Percentiles rank a stretch among this genome's conserved stretches.
These are phyloP conservation scores for Hydriomena furcata DNA, from an alignment of 2,888 invertebrate species.

Conservation along the genomic window DNA sequence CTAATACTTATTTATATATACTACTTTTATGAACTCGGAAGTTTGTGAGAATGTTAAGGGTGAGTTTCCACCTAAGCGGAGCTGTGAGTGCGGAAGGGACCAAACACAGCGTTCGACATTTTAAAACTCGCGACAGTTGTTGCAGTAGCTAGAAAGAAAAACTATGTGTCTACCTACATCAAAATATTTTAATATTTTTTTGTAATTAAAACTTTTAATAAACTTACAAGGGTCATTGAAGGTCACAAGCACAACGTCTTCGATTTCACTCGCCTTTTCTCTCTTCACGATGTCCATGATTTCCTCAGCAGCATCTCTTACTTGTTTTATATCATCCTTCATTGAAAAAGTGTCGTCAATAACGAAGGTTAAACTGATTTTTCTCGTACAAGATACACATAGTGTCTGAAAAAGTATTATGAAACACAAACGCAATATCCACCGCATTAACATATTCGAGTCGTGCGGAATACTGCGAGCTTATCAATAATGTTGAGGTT, in stretches of 20 bases:
- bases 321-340: slow-evolving; percentile 37
- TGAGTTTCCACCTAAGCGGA: too few species aligned
- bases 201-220: too few species aligned
- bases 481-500: neutral
- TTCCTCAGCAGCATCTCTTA: slow-evolving; percentile 32
- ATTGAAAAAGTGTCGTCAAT: slow-evolving; percentile 49
- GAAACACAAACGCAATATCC: neutral
- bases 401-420: slow-evolving; percentile 15
- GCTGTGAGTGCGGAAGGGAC: too few species aligned
- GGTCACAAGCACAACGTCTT: slow-evolving; percentile 48
- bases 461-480: neutral
- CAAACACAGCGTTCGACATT: too few species aligned
- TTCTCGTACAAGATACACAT: slow-evolving; percentile 33
- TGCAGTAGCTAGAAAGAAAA: too few species aligned
- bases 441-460: neutral
- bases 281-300: slow-evolving; percentile 41
- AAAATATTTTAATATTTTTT: too few species aligned
- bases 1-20: too few species aligned
- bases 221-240: slow-evolving; percentile 50
- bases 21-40: too few species aligned
- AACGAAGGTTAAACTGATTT: slow-evolving; percentile 42
- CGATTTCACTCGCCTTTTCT: slow-evolving; percentile 39
- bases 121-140: too few species aligned
- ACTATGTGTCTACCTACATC: too few species aligned
- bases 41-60: too few species aligned